A percentile compares a stretch with the other conserved stretches of the same genome.
These are phyloP conservation scores for Gymnoscopelus microlampas DNA, from an alignment of 2,797 vertebrate species.

Conservation along the genomic window DNA sequence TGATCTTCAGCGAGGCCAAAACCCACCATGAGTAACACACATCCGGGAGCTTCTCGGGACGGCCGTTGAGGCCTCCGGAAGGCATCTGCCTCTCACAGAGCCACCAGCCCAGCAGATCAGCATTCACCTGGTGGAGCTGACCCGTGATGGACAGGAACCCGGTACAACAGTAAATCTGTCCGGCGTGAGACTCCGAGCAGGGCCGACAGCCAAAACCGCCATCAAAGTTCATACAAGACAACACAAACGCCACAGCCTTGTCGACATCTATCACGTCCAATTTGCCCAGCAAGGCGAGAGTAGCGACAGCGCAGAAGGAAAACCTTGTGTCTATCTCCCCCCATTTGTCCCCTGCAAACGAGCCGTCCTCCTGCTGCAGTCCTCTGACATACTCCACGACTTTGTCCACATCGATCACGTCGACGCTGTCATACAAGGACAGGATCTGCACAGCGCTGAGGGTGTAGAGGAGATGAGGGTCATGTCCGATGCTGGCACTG, in stretches of 20 bases:
- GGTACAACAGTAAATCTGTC: constrained; percentile 99
- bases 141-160: constrained; percentile 96
- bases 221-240: constrained; percentile 99
- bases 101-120: constrained; percentile 98
- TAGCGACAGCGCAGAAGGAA: constrained; percentile 97
- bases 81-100: constrained; percentile 97
- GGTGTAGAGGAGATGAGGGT: constrained; percentile 96
- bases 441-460: constrained; percentile 98
- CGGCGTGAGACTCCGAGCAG: constrained; percentile 97
- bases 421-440: constrained; percentile 88
- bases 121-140: constrained; percentile 94
- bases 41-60: constrained; percentile 98
- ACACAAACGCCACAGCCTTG: constrained; percentile 93
- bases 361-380: constrained; percentile 95
- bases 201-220: constrained; percentile 98
- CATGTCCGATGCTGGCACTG: constrained; percentile 94
- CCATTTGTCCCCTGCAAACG: constrained; percentile 96
- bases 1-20: constrained; percentile 95
- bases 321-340: constrained; percentile 98
- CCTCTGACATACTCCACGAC: constrained; percentile 92
- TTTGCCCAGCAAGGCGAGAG: constrained; percentile 91
- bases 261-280: constrained; percentile 89
- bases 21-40: constrained; percentile 99
- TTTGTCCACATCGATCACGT: constrained; percentile 89
- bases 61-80: constrained; percentile 95